phyloP scores from a whole-genome alignment of 2,797 vertebrate species.

The Artibeus lituratus region DNA sequence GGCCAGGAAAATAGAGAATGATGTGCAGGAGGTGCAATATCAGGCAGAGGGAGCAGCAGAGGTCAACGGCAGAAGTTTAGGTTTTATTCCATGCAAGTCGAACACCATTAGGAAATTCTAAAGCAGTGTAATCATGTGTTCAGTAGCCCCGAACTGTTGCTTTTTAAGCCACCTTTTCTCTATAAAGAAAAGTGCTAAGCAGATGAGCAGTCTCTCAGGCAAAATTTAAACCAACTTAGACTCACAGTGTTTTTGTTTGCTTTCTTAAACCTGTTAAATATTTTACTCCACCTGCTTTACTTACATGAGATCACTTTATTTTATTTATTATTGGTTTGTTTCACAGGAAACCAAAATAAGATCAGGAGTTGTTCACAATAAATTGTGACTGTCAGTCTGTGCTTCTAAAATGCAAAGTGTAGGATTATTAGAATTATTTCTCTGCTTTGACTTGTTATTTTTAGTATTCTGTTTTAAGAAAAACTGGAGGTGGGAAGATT shows the following conservation, averaged over 20 bases:
- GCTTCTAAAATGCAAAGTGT: slow-evolving; percentile 37
- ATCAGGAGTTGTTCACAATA: slow-evolving; percentile 51
- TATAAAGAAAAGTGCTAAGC: not conserved
- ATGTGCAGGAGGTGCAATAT: not conserved
- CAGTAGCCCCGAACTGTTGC: not conserved
- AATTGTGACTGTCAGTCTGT: not conserved
- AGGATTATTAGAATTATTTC: slow-evolving; percentile 33
- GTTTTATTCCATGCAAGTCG: not conserved
- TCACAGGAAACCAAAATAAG: slow-evolving; percentile 52
- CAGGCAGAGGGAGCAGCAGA: not conserved
- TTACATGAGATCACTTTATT: slow-evolving; percentile 64
- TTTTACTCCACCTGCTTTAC: slow-evolving; percentile 46
- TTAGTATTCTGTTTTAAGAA: slow-evolving; percentile 31
- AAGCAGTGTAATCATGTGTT: not conserved
- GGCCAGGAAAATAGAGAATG: not conserved
- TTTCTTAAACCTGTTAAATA: slow-evolving; percentile 61
- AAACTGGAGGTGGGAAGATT: slow-evolving; percentile 16
- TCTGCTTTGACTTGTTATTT: slow-evolving; percentile 47
- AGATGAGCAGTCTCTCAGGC: not conserved
- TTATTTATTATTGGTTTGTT: slow-evolving; percentile 65
- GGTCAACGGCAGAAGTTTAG: not conserved
- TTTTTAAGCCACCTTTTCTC: not conserved
- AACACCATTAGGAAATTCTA: not conserved
- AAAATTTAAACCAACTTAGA: slow-evolving; percentile 38
- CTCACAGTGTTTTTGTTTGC: slow-evolving; percentile 20